These are phyloP conservation scores for Caprella mutica DNA, from an alignment of 2,888 invertebrate species.

Conservation along the genomic window DNA sequence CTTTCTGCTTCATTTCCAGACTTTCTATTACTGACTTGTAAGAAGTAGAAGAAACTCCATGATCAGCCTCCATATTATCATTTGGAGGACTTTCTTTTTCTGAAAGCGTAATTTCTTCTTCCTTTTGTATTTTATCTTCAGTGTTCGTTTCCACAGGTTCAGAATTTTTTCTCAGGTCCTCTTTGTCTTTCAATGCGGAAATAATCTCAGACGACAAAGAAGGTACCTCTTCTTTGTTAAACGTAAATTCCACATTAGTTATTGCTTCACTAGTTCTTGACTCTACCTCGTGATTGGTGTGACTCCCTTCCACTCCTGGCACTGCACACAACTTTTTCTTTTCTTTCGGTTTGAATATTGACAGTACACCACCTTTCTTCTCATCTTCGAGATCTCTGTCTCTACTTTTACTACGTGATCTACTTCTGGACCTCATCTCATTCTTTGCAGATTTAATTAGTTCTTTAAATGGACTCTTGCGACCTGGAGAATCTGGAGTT, in stretches of 20 bases:
- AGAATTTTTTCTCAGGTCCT: too few species aligned
- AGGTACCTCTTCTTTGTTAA: constrained; percentile 41
- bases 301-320: constrained; percentile 31
- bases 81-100: constrained; percentile 13
- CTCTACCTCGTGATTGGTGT: constrained; percentile 35
- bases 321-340: constrained; percentile 26
- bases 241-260: constrained; percentile 44
- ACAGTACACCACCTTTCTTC: constrained; percentile 28
- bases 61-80: too few species aligned
- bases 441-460: constrained; percentile 41
- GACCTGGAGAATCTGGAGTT: constrained; percentile 47
- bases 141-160: too few species aligned
- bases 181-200: too few species aligned
- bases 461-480: constrained; percentile 39
- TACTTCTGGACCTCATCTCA: constrained; percentile 40
- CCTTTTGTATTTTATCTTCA: constrained; percentile 22
- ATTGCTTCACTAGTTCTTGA: constrained; percentile 42
- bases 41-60: too few species aligned
- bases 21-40: constrained; percentile 6
- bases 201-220: constrained; percentile 19
- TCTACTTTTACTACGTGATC: constrained; percentile 47
- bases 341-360: constrained; percentile 28
- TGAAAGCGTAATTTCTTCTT: constrained; percentile 21
- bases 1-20: constrained; percentile 7
- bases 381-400: constrained; percentile 27